Conservation (phyloP, 1,140 invertebrate species). For the Phymorhynchus buccinoides region DNA sequence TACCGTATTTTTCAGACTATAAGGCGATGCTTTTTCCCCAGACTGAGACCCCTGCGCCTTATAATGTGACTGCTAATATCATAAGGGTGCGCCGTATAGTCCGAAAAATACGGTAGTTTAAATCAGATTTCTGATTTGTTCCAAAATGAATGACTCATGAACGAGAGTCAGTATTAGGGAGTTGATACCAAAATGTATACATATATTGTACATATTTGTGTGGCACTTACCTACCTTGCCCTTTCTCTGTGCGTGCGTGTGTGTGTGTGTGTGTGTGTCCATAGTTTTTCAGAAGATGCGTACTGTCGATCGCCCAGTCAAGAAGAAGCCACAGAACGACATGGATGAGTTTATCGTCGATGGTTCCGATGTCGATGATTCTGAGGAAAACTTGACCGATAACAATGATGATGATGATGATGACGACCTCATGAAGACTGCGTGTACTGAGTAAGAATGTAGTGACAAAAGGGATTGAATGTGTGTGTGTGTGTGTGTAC, state of each 20-base stretch:
- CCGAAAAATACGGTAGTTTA: too few relatives aligned
- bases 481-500: neutral
- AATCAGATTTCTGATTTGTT: too few relatives aligned
- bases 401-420: neutral
- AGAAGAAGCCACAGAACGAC: slow-evolving; percentile 11
- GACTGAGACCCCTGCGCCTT: too few relatives aligned
- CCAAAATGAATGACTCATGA: too few relatives aligned
- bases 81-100: too few relatives aligned
- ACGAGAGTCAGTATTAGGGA: too few relatives aligned
- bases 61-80: too few relatives aligned
- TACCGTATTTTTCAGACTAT: too few relatives aligned
- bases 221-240: too few relatives aligned
- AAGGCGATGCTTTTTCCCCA: too few relatives aligned
- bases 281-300: slow-evolving; percentile 32
- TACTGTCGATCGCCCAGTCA: neutral
- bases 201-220: too few relatives aligned
- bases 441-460: neutral
- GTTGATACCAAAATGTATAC: too few relatives aligned
- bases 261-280: slow-evolving; percentile 1
- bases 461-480: neutral
- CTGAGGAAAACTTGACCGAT: slow-evolving; percentile 30
- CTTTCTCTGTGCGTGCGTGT: neutral
- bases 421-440: neutral
- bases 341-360: slow-evolving; percentile 51
- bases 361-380: slow-evolving; percentile 40